Evolutionary conservation across 2,888 invertebrate genomes (phyloP), one percentile per base, ranked within the genome.

Genomic region (Conus canariensis): DNA sequence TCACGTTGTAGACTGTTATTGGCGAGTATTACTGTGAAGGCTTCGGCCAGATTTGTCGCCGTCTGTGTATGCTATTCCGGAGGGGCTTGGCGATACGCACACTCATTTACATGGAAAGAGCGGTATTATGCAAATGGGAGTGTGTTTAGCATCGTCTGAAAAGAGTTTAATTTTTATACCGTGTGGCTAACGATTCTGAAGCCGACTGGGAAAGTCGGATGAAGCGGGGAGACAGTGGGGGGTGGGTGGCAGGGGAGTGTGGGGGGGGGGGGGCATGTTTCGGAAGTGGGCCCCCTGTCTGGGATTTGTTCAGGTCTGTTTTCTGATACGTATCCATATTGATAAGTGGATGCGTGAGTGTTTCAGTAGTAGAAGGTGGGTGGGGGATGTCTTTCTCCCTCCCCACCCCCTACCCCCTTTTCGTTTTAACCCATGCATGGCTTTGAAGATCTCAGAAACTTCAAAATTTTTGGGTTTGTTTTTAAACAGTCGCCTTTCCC

Each of bases 21-120:
- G 74, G 25, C 74, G 74, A 22, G 74, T n/a, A 74, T 8, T 22
- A 74, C 74, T n/a, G 74, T 22, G 10, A 74, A 16, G 25, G n/a
- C 74, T n/a, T 10, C 10, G n/a, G 22, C 64, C 64, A 10, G 64
- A 64, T 64, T 64, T 64, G 64, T 64, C 64, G 64, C 64, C 64
- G 16, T 45, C 64, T 64, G 16, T 64, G 16, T 64, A 7, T 14
- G 16, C 12, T 64, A 10, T 64, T 64, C 16, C 64, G 10, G 45
- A 45, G 45, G 3, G 12, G 64, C 16, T 64, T 16, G 70, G 25
- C 30, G 25, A 16, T 45, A 12, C 30, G 77, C 30, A 12, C 30
- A 12, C 77, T 80, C 30, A 80, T 80, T 80, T 80, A 12, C 77
- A 80, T 80, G 30, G 30, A 80, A 80, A 80, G 77, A 80, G 77